These are phyloP conservation scores for Drosophila tristis DNA, from an alignment of 1,140 invertebrate species.

Conservation along the genomic window DNA sequence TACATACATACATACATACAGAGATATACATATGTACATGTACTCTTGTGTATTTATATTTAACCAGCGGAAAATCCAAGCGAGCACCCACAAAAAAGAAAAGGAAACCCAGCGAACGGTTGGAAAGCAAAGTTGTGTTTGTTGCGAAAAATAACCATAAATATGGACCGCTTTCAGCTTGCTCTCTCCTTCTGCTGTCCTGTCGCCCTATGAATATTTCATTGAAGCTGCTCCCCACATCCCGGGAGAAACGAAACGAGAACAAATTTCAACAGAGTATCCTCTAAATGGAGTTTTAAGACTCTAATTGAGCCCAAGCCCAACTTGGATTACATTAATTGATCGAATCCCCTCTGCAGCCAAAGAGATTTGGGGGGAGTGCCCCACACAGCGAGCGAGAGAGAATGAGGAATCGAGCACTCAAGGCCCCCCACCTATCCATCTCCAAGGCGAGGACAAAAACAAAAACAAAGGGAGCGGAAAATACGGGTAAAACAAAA, in stretches of 20 bases:
- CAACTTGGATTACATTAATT: conserved; percentile 43
- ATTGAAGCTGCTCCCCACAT: conserved; percentile 33
- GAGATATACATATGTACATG: background rate
- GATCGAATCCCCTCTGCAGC: conserved; percentile 28
- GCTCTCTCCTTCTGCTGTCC: background rate
- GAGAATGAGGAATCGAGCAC: no score
- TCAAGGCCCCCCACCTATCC: conserved; percentile 15
- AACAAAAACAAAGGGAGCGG: background rate
- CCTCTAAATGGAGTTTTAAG: conserved; percentile 50
- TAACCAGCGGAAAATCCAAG: conserved; percentile 38
- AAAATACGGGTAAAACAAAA: conserved; percentile 36
- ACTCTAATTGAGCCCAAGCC: conserved; percentile 43
- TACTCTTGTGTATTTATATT: conserved; percentile 42
- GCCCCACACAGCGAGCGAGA: no score
- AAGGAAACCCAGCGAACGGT: conserved; percentile 15
- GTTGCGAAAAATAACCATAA: conserved; percentile 48
- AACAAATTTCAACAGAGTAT: conserved; percentile 19
- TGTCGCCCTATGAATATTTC: conserved; percentile 36
- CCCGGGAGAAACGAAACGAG: background rate
- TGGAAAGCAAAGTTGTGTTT: conserved; percentile 51
- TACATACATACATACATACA: background rate
- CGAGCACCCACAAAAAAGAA: conserved; percentile 3
- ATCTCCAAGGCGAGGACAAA: conserved; percentile 22
- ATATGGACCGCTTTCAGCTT: conserved; percentile 37
- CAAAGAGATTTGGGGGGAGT: background rate